phyloP scores from a whole-genome alignment of 1,140 invertebrate species.

The Octopus sinensis region DNA sequence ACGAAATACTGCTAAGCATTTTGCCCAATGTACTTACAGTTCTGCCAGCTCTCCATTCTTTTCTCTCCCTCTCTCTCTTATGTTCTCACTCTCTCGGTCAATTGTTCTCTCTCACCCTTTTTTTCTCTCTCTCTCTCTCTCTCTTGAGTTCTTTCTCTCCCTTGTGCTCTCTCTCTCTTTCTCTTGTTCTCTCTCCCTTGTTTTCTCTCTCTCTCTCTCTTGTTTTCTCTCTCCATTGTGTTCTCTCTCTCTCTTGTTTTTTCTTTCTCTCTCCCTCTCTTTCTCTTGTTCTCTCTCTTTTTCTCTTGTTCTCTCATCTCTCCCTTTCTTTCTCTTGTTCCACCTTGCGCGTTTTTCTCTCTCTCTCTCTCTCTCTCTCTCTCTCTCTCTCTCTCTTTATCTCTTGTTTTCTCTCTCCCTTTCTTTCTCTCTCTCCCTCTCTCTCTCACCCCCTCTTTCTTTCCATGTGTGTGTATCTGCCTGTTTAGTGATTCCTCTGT shows the following conservation, averaged over 20 bases:
- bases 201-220: neutral
- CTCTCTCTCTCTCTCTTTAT: neutral
- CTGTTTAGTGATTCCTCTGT: neutral
- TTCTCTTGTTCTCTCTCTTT: constrained; percentile 4
- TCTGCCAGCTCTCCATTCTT: neutral
- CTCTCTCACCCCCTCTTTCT: constrained; percentile 5
- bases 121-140: neutral
- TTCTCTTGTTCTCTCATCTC: constrained; percentile 2
- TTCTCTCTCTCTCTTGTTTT: neutral
- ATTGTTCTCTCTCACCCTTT: neutral
- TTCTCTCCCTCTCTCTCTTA: neutral
- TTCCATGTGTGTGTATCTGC: neutral
- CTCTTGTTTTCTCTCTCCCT: neutral
- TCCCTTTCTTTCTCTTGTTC: no score
- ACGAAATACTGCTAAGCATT: neutral
- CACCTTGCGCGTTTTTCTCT: neutral
- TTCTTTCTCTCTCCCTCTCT: neutral
- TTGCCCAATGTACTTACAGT: neutral
- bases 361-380: neutral
- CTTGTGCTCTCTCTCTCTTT: neutral
- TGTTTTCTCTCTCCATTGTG: neutral
- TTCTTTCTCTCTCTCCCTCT: neutral
- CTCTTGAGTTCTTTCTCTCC: neutral
- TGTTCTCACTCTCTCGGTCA: neutral
- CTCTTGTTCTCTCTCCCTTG: neutral